Evolutionary conservation across 2,113 vertebrate genomes (phyloP).

Genomic region (Rhineura floridana): DNA sequence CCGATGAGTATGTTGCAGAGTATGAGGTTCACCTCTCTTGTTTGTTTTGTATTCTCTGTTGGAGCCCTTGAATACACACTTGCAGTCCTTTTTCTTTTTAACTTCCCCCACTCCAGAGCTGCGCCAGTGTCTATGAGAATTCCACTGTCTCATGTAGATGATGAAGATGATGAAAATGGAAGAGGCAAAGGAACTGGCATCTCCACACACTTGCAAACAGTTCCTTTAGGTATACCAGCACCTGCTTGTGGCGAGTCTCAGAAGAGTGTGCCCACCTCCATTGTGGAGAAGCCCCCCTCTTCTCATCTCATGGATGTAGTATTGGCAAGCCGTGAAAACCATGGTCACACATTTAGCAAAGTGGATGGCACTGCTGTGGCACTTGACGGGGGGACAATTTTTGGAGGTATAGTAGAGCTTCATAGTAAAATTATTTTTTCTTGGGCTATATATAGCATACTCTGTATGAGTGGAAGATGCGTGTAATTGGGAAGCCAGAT

Average conservation of each 20-base stretch:
- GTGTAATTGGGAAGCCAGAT: not conserved
- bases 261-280: not conserved
- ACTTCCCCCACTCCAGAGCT: slow-evolving; percentile 31
- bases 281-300: not conserved
- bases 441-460: not conserved
- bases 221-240: not conserved
- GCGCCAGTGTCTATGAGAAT: slow-evolving; percentile 58
- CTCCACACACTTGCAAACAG: not conserved
- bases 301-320: not conserved
- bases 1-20: not conserved
- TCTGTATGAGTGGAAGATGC: not conserved
- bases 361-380: not conserved
- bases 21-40: not conserved
- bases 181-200: not conserved
- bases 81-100: not conserved
- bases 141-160: slow-evolving; percentile 28
- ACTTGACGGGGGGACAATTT: not conserved
- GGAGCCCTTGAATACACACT: not conserved
- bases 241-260: slow-evolving; percentile 6
- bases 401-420: slow-evolving; percentile 55
- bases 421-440: not conserved
- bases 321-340: slow-evolving; percentile 13
- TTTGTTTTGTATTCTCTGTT: not conserved
- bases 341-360: not conserved
- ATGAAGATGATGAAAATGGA: not conserved